These are phyloP conservation scores for Hydropsyche betteni DNA, from an alignment of 2,888 invertebrate species.

Conservation along the genomic window DNA sequence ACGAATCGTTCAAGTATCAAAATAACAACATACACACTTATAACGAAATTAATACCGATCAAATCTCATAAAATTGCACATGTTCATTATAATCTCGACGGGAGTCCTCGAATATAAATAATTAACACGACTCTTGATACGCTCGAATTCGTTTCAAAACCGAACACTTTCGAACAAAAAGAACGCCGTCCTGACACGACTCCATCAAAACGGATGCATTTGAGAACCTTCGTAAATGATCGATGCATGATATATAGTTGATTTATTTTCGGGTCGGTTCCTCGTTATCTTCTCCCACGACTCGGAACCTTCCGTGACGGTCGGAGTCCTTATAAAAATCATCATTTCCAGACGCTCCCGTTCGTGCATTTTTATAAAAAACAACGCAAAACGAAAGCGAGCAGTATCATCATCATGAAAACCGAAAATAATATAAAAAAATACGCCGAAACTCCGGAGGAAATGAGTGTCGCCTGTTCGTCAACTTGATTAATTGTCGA, in stretches of 20 bases:
- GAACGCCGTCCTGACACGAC: no score
- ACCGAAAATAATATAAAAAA: constrained; percentile 28
- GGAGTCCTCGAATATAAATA: constrained; percentile 10
- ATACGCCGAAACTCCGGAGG: constrained; percentile 36
- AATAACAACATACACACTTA: no score
- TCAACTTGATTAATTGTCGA: constrained; percentile 48
- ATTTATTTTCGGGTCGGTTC: no score
- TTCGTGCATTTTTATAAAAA: neutral
- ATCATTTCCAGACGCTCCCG: neutral
- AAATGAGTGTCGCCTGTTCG: constrained; percentile 47
- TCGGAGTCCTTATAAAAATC: constrained; percentile 12
- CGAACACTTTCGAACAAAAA: no score
- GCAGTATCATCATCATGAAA: neutral
- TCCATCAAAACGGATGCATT: no score
- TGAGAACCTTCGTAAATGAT: no score
- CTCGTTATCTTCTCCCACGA: neutral
- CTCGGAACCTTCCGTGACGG: constrained; percentile 15
- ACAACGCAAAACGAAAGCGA: neutral
- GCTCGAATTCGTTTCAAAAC: neutral
- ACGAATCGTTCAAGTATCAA: no score
- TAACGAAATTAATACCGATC: no score
- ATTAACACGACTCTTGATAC: neutral
- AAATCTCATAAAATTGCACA: neutral
- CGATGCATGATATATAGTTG: no score
- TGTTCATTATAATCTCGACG: constrained; percentile 10